Conservation (phyloP, 2,888 invertebrate genomes). For the Elgonia sp. region DNA sequence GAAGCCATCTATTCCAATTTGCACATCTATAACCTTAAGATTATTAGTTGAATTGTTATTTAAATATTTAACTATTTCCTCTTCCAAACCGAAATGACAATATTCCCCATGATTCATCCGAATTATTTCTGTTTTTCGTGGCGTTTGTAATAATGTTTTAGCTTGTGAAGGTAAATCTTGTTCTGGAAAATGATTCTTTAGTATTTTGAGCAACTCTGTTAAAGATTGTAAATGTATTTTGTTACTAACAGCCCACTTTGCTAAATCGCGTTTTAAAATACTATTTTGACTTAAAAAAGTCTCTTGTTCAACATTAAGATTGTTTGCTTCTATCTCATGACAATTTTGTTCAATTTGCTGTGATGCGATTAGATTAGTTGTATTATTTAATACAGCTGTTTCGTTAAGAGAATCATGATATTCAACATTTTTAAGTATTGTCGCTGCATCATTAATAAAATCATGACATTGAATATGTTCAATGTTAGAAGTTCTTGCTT, state of each 20-base stretch:
- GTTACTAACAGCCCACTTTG: slow-evolving; percentile 6
- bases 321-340: too few relatives aligned
- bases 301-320: too few relatives aligned
- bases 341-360: too few relatives aligned
- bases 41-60: too few relatives aligned
- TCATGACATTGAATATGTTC: too few relatives aligned
- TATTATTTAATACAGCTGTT: too few relatives aligned
- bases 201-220: slow-evolving; percentile 5
- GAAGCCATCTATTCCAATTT: slow-evolving; percentile 16
- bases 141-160: slow-evolving; percentile 30
- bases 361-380: too few relatives aligned
- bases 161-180: slow-evolving; percentile 4
- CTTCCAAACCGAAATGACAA: slow-evolving; percentile 7
- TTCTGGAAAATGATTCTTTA: slow-evolving; percentile 4
- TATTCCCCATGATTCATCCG: slow-evolving; percentile 8
- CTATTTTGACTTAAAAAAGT: too few relatives aligned
- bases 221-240: not conserved
- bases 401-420: too few relatives aligned
- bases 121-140: not conserved
- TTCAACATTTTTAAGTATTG: too few relatives aligned
- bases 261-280: not conserved
- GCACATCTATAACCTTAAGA: not conserved
- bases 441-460: too few relatives aligned
- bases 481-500: too few relatives aligned
- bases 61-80: not conserved